phyloP scores from a whole-genome alignment of 2,113 vertebrate genomes.

The Periophthalmodon schlosseri region DNA sequence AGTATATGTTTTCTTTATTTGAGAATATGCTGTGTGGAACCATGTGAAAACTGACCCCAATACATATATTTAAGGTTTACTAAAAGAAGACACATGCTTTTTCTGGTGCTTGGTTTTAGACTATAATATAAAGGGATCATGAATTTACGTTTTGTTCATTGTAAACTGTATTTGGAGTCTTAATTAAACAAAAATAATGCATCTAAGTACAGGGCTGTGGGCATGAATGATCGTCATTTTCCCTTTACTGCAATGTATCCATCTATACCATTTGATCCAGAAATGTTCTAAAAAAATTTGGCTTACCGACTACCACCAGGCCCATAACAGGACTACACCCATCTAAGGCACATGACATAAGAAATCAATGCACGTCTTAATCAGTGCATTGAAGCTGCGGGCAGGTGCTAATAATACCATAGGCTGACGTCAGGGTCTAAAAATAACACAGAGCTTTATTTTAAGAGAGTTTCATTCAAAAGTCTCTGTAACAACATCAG shows the following conservation, averaged over 20 bases:
- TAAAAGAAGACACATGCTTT: too few relatives aligned
- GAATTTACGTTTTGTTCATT: too few relatives aligned
- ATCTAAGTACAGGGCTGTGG: too few relatives aligned
- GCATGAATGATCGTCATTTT: too few relatives aligned
- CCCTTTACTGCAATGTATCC: too few relatives aligned
- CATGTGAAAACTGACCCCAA: neutral
- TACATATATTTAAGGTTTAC: neutral
- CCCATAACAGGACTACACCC: neutral
- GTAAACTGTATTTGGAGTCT: too few relatives aligned
- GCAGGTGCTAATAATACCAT: constrained; percentile 70
- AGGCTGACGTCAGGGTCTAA: constrained; percentile 49
- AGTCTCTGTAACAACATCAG: constrained; percentile 41
- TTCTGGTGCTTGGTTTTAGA: too few relatives aligned
- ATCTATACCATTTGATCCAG: neutral
- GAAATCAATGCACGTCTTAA: constrained; percentile 30
- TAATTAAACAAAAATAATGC: too few relatives aligned
- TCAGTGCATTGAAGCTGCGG: constrained; percentile 35
- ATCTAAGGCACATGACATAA: constrained; percentile 1
- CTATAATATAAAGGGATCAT: too few relatives aligned
- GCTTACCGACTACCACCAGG: neutral
- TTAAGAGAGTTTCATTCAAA: constrained; percentile 61
- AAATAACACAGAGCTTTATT: constrained; percentile 67
- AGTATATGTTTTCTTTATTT: neutral
- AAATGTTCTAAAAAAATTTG: neutral
- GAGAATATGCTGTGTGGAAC: neutral